Percentiles rank a stretch among this genome's conserved stretches.
Conservation (phyloP, 2,113 vertebrate genomes). For the Crypturellus undulatus region DNA sequence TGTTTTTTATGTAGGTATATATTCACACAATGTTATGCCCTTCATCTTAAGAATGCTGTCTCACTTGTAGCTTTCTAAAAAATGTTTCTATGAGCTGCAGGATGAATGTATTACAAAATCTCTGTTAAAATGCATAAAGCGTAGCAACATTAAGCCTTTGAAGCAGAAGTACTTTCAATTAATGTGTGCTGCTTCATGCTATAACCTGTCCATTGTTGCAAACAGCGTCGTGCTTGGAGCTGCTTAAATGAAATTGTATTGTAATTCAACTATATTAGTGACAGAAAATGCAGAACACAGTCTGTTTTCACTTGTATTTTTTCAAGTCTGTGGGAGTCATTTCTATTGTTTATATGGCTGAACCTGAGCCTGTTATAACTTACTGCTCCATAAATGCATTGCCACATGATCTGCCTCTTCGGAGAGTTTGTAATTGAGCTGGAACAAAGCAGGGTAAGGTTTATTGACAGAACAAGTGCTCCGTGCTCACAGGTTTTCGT, state of each 20-base stretch:
- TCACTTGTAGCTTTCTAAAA: neutral
- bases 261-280: neutral
- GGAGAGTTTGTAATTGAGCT: neutral
- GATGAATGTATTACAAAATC: neutral
- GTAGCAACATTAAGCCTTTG: neutral
- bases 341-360: neutral
- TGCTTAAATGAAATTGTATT: neutral
- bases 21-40: neutral
- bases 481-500: neutral
- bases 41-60: neutral
- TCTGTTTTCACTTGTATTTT: neutral
- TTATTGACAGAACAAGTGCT: slow-evolving; percentile 8
- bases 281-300: neutral
- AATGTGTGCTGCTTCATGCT: neutral
- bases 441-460: neutral
- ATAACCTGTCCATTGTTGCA: neutral
- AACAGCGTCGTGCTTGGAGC: neutral
- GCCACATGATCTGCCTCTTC: neutral
- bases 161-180: neutral
- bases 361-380: neutral
- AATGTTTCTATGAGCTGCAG: accelerated
- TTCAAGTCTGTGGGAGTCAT: neutral
- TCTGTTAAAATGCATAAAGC: neutral
- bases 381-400: neutral
- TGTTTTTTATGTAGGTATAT: neutral